These are phyloP conservation scores for Idaea straminata DNA, from an alignment of 2,888 invertebrate species.

Conservation along the genomic window DNA sequence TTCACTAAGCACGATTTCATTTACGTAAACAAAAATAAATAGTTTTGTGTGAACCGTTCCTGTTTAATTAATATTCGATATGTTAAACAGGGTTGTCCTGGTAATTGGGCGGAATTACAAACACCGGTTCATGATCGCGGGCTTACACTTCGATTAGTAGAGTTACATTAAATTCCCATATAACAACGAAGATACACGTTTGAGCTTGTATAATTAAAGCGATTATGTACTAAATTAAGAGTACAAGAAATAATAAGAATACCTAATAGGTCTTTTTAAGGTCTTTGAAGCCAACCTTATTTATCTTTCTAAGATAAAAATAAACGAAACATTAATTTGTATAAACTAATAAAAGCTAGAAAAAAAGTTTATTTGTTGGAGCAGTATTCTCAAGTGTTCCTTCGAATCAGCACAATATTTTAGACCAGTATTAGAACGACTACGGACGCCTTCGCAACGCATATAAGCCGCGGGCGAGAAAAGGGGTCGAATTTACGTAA, in stretches of 20 bases:
- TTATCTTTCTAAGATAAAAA: too few relatives aligned
- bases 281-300: too few relatives aligned
- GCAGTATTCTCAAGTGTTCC: neutral
- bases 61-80: neutral
- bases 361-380: too few relatives aligned
- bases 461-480: conserved; percentile 23
- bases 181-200: conserved; percentile 11
- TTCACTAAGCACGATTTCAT: neutral
- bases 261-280: too few relatives aligned
- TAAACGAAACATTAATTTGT: too few relatives aligned
- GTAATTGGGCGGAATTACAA: conserved; percentile 12
- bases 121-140: conserved; percentile 18
- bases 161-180: conserved; percentile 1
- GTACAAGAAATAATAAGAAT: too few relatives aligned
- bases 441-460: conserved; percentile 18
- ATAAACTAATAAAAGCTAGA: too few relatives aligned
- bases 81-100: conserved; percentile 1
- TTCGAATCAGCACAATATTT: conserved; percentile 22
- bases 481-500: conserved; percentile 28
- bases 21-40: neutral
- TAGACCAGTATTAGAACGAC: conserved; percentile 25
- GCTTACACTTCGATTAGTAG: conserved; percentile 23
- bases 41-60: neutral
- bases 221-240: neutral
- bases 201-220: neutral